Base-by-base conservation (phyloP, 2,113 vertebrate genomes). In the Archilochus colubris region DNA sequence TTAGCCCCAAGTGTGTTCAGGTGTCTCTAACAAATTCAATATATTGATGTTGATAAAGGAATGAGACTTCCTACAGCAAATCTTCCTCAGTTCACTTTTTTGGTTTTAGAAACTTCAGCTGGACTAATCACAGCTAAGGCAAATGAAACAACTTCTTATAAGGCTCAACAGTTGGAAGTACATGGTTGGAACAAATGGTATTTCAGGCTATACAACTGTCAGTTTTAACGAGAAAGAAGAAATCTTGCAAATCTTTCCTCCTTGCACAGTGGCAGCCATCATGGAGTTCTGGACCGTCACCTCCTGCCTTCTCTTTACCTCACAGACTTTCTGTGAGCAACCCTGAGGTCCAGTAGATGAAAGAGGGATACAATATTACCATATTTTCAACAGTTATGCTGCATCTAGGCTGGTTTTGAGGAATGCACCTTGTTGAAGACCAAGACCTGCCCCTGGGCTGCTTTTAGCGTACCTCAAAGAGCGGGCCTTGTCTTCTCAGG, bases 131-230 rank as follows among this genome's bases (percentile, higher is more conserved):
- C 7, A 5, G 81, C 86, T 84, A 92, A 95, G 62, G 54, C 89
- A 94, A 89, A 75, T 19, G 27, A 85, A 91, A 67, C 21, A 33
- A 77, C 33, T 76, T 87, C 58, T 86, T 67, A 27, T 51, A 94
- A 89, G 75, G 85, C 85, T 81, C n/a, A 94, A 86, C 63, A 76
- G 67, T 25, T 69, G 51, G 68, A 86, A 86, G 38, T 38, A 82
- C 15, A 77, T 55, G 40, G 40, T 40, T 40, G 40, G 40, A 55
- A 81, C n/a, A 64, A 91, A 66, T 0, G 0, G 0, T 62, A 59
- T 91, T 89, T 88, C 48, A 51, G 43, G 68, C 67, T 80, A 66
- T 36, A 23, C 68, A 89, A 72, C 79, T 33, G 22, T 51, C 85
- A 87, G 86, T 73, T 85, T 5, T 2, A 43, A 64, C 17, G 83